Evolutionary conservation across 2,113 vertebrate species (phyloP).

Genomic region (Amphiprion ocellaris): DNA sequence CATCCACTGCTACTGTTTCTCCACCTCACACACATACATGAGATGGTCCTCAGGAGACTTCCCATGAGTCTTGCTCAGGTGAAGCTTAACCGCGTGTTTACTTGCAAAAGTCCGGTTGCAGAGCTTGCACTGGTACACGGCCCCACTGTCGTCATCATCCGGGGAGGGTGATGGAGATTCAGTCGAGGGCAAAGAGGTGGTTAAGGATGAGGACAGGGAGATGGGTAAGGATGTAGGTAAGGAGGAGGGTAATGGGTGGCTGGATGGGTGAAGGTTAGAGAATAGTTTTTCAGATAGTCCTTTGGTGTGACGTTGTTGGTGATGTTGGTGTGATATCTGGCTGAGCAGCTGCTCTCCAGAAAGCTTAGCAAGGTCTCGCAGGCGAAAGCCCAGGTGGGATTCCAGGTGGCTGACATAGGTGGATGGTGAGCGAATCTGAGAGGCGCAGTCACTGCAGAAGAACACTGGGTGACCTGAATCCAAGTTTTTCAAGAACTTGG

Average conservation of each 20-base stretch:
- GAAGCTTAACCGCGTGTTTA: constrained; percentile 99
- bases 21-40: constrained; percentile 95
- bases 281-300: constrained; percentile 95
- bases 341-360: constrained; percentile 94
- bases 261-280: constrained; percentile 82
- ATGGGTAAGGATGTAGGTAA: constrained; percentile 69
- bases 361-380: constrained; percentile 96
- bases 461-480: constrained; percentile 99
- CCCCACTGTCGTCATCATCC: constrained; percentile 90
- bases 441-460: constrained; percentile 99
- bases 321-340: constrained; percentile 88
- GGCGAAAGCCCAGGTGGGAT: constrained; percentile 97
- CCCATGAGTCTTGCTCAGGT: constrained; percentile 99
- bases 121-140: constrained; percentile 97
- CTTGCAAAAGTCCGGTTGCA: constrained; percentile 99
- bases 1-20: constrained; percentile 95
- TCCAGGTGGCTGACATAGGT: constrained; percentile 98
- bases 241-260: constrained; percentile 78
- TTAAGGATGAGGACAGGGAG: constrained; percentile 67
- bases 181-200: constrained; percentile 65
- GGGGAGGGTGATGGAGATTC: constrained; percentile 86
- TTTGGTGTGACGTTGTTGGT: constrained; percentile 88
- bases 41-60: constrained; percentile 99
- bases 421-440: constrained; percentile 98
- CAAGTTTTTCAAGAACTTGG: constrained; percentile 99